phyloP scores from a whole-genome alignment of 2,797 vertebrate genomes.

The Numenius phaeopus region DNA sequence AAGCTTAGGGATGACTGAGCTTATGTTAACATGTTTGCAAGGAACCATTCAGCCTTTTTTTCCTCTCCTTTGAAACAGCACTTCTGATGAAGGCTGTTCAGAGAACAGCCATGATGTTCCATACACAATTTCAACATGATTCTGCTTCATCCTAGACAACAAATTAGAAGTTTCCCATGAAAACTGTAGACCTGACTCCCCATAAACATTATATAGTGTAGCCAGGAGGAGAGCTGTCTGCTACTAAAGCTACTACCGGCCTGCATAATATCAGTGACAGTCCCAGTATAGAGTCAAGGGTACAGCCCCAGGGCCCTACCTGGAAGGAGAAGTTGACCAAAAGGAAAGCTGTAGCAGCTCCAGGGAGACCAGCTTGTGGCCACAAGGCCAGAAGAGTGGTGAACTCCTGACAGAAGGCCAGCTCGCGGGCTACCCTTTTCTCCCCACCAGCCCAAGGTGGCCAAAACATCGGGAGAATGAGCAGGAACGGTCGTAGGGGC shows the following conservation, averaged over 20 bases:
- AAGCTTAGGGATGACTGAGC: slow-evolving; percentile 33
- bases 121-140: rapidly evolving
- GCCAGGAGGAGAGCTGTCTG: neutral
- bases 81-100: neutral
- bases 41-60: neutral
- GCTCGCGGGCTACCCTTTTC: rapidly evolving
- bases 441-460: neutral
- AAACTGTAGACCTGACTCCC: neutral
- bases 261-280: neutral
- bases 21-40: slow-evolving; percentile 17
- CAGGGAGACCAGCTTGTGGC: neutral
- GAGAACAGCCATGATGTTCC: neutral
- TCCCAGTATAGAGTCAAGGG: neutral
- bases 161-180: neutral
- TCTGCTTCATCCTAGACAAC: neutral
- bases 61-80: neutral
- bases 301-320: neutral
- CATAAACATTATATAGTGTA: neutral
- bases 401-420: neutral
- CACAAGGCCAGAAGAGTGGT: neutral
- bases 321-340: neutral
- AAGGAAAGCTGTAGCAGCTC: neutral
- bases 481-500: rapidly evolving
- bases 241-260: neutral
- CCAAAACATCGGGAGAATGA: neutral